Evolutionary conservation across 1,140 invertebrate genomes (phyloP), one percentile per base, ranked within the genome.

Genomic region (Teleopsis dalmanni): DNA sequence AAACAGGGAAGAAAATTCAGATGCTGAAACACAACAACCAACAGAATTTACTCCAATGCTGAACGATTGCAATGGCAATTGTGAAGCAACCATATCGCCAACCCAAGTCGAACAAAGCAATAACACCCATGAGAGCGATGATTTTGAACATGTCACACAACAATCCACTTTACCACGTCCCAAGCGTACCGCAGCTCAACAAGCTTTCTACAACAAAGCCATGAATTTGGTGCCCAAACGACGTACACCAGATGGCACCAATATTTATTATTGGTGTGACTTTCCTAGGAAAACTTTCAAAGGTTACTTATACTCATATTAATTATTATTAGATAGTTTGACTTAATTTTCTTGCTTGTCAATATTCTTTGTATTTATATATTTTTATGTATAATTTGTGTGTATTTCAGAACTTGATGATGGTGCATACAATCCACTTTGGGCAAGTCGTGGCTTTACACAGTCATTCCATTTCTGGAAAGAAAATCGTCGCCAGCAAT

Each of bases 381-480:
- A 34, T 5, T 5, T 5, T 3, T 34, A 27, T 33, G 14, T 34
- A 22, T 31, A 11, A 27, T 25, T 36, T 19, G 45, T 11, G 57
- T 43, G 19, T 52, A 38, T 78, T 77, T 18, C 75, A 94, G 89
- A 93, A 73, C 70, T 95, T 62, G 91, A 94, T 73, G 91, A 94
- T 73, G 88, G 90, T 40, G 85, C 85, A 21, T 91, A 92, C 65
- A 93, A 92, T 73, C 89, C 89, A 27, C 73, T 94, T 49, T 96
- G 93, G 93, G 90, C 88, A 14, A 90, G 92, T 83, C 77, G 86
- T 59, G 91, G 91, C 21, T 94, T 95, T 73, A 90, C 88, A 8
- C 91, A 95, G 73, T 91, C 91, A 3, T 96, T 96, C 78, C 91
- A 97, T 71, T 91, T 95, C 72, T 96, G 95, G 87, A 95, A 96